Percentiles rank a stretch among this genome's conserved stretches.
Conservation (phyloP, 2,113 vertebrate genomes). For the Mirounga angustirostris region DNA sequence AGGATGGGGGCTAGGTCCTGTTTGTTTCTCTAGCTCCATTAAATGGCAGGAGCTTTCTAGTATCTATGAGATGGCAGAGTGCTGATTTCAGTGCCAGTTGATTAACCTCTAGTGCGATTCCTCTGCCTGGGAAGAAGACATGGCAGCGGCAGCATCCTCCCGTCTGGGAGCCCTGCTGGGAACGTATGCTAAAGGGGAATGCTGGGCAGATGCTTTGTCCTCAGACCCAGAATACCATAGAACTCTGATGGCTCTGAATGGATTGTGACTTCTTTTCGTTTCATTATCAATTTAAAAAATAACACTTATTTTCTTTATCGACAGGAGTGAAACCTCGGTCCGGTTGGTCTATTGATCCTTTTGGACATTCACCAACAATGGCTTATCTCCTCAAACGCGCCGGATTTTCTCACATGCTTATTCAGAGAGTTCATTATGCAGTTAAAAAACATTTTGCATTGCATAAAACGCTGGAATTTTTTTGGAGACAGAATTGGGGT, state of each 20-base stretch:
- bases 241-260: neutral
- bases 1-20: neutral
- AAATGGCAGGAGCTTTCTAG: neutral
- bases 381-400: slow-evolving; percentile 94
- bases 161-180: neutral
- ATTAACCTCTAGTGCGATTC: neutral
- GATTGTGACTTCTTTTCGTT: slow-evolving; percentile 24
- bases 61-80: no score
- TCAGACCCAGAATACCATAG: neutral
- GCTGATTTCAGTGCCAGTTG: neutral
- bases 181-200: neutral
- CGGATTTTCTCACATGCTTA: slow-evolving; percentile 93
- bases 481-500: slow-evolving; percentile 98
- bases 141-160: neutral
- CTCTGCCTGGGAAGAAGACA: neutral
- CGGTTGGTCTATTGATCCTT: slow-evolving; percentile 95
- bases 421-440: slow-evolving; percentile 95
- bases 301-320: slow-evolving; percentile 42
- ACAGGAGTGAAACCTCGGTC: slow-evolving; percentile 93
- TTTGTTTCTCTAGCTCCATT: neutral
- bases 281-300: slow-evolving; percentile 15
- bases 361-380: slow-evolving; percentile 96
- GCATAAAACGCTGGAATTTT: slow-evolving; percentile 93
- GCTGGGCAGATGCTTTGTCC: neutral
- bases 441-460: slow-evolving; percentile 94